A percentile compares a stretch with the other conserved stretches of the same genome.
These are phyloP conservation scores for Oreochromis spilurus DNA, from an alignment of 2,113 vertebrate species.

Conservation along the genomic window DNA sequence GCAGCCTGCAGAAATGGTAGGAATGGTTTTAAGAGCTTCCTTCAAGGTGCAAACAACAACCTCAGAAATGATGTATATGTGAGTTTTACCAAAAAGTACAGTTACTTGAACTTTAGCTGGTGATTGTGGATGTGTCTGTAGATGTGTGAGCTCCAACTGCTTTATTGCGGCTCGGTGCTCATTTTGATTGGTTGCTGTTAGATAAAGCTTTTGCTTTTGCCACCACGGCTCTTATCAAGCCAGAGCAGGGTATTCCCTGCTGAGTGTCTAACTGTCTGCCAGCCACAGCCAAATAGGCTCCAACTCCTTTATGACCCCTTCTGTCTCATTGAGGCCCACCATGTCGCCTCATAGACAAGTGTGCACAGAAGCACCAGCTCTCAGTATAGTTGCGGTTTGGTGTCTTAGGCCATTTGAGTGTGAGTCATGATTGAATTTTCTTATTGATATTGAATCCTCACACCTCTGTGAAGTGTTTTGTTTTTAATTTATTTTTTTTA, in stretches of 20 bases:
- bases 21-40: not conserved
- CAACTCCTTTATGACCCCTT: conserved; percentile 24
- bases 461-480: fast-evolving
- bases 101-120: not conserved
- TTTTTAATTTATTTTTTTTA: not conserved
- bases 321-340: conserved; percentile 7
- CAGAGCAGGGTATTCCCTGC: conserved; percentile 69
- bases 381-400: not conserved
- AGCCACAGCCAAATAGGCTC: conserved; percentile 49
- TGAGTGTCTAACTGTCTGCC: conserved; percentile 65
- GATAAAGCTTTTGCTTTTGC: conserved; percentile 56
- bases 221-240: conserved; percentile 76
- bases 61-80: not conserved
- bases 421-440: not conserved
- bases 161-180: conserved; percentile 12
- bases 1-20: not conserved
- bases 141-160: conserved; percentile 12
- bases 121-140: not conserved
- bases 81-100: not conserved
- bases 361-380: not conserved
- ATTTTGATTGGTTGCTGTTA: conserved; percentile 43
- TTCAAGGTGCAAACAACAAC: not conserved
- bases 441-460: not conserved
- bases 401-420: not conserved
- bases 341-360: not conserved